Evolutionary conservation across 2,113 vertebrate species (phyloP).

Genomic region (rat (Rattus norvegicus)): DNA sequence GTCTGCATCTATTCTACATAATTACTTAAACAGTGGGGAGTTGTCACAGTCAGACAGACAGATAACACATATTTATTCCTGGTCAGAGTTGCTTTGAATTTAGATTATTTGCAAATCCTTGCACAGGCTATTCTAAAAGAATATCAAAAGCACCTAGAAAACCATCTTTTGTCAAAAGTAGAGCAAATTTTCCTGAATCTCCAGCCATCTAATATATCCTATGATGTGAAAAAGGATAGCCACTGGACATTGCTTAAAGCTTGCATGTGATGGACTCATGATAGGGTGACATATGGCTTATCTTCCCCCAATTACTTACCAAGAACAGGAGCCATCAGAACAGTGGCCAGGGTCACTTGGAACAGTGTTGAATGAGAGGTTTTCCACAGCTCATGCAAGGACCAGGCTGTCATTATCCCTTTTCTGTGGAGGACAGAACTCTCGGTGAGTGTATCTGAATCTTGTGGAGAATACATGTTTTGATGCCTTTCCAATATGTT

Average conservation of each 20-base stretch:
- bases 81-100: not conserved
- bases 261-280: not conserved
- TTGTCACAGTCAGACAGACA: not conserved
- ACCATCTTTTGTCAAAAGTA: not conserved
- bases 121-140: not conserved
- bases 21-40: not conserved
- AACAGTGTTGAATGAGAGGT: not conserved
- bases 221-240: not conserved
- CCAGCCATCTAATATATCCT: not conserved
- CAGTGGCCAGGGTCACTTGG: constrained; percentile 17
- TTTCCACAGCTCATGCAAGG: not conserved
- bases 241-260: not conserved
- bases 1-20: not conserved
- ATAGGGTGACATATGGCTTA: not conserved
- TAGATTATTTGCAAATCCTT: not conserved
- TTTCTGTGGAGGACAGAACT: not conserved
- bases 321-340: constrained; percentile 29
- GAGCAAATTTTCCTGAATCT: not conserved
- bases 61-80: not conserved
- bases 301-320: constrained; percentile 36
- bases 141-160: not conserved
- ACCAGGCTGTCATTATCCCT: not conserved
- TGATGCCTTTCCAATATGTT: not conserved
- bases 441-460: not conserved
- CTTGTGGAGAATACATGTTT: not conserved